Evolutionary conservation across 2,888 invertebrate genomes (phyloP), one percentile per base, ranked within the genome.

Genomic region (Meganola albula): DNA sequence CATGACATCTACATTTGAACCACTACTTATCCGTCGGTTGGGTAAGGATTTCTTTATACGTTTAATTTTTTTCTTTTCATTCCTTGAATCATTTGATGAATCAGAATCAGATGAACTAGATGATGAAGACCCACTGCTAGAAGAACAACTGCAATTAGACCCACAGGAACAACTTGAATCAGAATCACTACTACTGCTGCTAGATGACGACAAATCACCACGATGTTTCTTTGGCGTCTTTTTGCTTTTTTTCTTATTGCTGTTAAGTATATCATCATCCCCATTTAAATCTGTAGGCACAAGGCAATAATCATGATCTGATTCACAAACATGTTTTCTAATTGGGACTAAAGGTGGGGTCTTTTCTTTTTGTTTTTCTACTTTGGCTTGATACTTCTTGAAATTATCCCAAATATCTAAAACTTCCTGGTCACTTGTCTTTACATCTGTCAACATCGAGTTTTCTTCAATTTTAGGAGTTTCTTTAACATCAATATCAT

Each of bases 141-240:
- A 91, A 4, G 91, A 92, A 63, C 95, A 95, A 44, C 93, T 94
- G 58, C 95, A 95, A 62, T 94, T 94, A 1, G 93, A 91, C 2
- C 93, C 93, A 63, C 95, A 94, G 0, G 93, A 92, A 60, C 94
- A 94, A 59, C 92, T 93, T 1, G 93, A 92, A 53, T 79, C 80
- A 42, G 92, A 92, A 53, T 91, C 92, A 49, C 92, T 92, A 43
- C 93, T 93, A 10, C 93, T 92, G 53, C 90, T 91, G 58, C 92
- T 93, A 0, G 93, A 92, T 1, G 93, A 92, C 10, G 91, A 91
- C 41, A 88, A 75, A 14, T 69, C 78, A 24, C 74, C 82, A 23
- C 72, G 77, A 60, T 56, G 78, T 73, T 82, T 88, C 63, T 78
- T 88, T 34, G 74, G 80, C 44, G 78, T 72, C 53, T 87, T 85